Evolutionary conservation across 2,113 vertebrate genomes (phyloP).

Genomic region (Alethe diademata): DNA sequence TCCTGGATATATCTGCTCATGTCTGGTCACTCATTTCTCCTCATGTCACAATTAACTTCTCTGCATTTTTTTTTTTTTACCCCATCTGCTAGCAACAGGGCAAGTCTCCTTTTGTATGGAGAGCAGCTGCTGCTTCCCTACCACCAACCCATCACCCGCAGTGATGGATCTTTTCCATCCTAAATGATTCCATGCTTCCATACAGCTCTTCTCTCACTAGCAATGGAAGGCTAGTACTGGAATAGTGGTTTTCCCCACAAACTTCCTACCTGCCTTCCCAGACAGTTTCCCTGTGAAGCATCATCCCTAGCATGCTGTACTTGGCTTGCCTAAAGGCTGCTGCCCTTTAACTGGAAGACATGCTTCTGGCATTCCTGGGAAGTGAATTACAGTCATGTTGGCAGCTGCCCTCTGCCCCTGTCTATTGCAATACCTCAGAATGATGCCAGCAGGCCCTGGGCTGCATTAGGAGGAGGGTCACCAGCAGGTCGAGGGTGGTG

Average conservation of each 20-base stretch:
- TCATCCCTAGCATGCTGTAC: neutral
- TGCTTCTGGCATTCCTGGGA: neutral
- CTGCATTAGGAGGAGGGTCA: neutral
- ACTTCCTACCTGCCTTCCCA: neutral
- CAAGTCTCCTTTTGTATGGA: neutral
- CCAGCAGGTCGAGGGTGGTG: neutral
- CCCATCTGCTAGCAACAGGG: neutral
- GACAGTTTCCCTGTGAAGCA: neutral
- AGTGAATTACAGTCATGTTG: neutral
- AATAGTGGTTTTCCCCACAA: neutral
- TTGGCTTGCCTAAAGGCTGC: neutral
- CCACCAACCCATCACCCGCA: neutral
- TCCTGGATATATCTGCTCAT: neutral
- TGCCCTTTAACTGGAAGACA: neutral
- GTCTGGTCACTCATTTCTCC: neutral
- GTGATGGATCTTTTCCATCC: neutral
- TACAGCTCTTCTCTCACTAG: neutral
- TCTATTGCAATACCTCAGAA: conserved; percentile 17
- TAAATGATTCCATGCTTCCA: neutral
- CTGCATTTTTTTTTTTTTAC: neutral
- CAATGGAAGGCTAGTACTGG: neutral
- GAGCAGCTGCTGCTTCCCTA: neutral
- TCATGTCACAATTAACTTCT: neutral
- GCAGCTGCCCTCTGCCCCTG: conserved; percentile 42
- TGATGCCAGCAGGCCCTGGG: conserved; percentile 4